Base-by-base conservation (phyloP, 23 tunicate species). In the Oikopleura dioica region DNA sequence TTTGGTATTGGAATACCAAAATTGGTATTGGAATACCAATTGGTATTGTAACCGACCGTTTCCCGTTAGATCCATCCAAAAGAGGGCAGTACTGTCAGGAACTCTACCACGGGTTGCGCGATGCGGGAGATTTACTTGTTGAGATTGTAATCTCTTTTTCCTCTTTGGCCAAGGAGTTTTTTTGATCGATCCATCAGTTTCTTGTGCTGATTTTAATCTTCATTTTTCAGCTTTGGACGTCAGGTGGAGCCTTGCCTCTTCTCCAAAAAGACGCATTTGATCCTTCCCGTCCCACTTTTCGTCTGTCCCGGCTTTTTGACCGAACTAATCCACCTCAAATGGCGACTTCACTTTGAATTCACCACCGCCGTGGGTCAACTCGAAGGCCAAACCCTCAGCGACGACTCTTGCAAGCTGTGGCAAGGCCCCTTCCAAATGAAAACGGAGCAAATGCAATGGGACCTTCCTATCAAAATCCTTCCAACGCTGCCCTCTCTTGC, bases 401-500 rank as follows among this genome's bases (percentile, higher is more conserved):
- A 44, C 21, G 55, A 68, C 51, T 84, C 80, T 21, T 89, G 85
- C 76, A 77, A 82, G 1, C 76, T 91, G 92, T 85, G 87, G 86
- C 97, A 91, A 76, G 97, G 94, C 23, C 97, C 97, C 0, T 77
- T 81, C 1, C 81, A 82, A 36, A 58, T 91, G 9, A 77, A 84
- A 4, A 91, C 97, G 0, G 97, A 91, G 50, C 36, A 81, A 35
- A 81, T 82, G 78, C 36, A 87, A 0, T 91, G 97, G 97, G 94
- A 91, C 68, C 63, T 91, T 0, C 91, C 97, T 0, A 37, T 91
- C 23, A 85, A 79, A 68, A 75, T 91, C 26, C 77, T 91, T 32
- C 97, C 97, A 2, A 91, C 84, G 28, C 78, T 91, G 87, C 97
- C 97, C 32, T 77, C 82, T 0, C 97, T 84, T 67, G 97, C 97